A percentile compares a stretch with the other conserved stretches of the same genome.
Conservation (phyloP, 2,888 invertebrate species). For the Notocelia uddmanniana region DNA sequence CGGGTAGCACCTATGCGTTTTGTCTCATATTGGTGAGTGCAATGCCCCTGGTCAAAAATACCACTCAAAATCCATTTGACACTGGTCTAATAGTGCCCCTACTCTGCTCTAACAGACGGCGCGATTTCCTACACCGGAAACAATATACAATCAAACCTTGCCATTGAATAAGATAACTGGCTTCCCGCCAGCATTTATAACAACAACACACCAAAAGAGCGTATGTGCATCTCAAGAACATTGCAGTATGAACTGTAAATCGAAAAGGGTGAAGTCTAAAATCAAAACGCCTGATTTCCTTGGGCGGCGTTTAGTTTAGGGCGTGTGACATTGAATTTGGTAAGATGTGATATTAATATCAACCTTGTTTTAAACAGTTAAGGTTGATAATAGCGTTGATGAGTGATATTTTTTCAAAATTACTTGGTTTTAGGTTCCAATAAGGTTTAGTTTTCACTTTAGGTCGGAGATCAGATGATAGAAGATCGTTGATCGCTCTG, state of each 20-base stretch:
- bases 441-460: no score
- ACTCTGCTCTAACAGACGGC: background rate
- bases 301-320: background rate
- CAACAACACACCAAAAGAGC: background rate
- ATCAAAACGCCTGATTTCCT: background rate
- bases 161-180: constrained; percentile 20
- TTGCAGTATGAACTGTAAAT: background rate
- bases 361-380: background rate
- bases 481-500: no score
- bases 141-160: constrained; percentile 27
- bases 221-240: background rate
- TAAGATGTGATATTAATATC: background rate
- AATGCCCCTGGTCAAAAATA: background rate
- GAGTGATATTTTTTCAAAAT: background rate
- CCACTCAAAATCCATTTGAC: background rate
- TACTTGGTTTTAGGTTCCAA: no score
- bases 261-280: background rate
- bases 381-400: background rate
- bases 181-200: constrained; percentile 5
- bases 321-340: background rate
- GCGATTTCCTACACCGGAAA: constrained; percentile 1
- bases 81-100: background rate
- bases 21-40: no score
- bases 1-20: no score
- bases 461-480: no score